These are phyloP conservation scores for Zeugodacus cucurbitae DNA, from an alignment of 1,140 invertebrate genomes.

Conservation along the genomic window DNA sequence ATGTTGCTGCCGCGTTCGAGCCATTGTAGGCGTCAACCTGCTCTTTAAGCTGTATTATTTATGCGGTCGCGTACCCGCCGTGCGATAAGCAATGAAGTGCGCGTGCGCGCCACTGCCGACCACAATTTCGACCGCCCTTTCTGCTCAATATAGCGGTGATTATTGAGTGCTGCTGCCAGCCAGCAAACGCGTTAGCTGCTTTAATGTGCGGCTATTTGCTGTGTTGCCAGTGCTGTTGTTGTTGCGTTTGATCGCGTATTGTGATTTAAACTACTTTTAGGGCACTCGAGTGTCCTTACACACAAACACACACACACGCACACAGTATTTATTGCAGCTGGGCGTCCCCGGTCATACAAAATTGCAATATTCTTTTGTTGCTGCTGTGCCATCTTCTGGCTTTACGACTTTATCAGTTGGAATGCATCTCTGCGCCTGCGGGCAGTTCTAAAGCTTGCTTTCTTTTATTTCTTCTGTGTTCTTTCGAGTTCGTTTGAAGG, in stretches of 20 bases:
- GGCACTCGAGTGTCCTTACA: constrained; percentile 46
- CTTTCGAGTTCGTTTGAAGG: background rate
- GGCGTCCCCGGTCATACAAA: background rate
- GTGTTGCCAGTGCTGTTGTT: background rate
- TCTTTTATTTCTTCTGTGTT: background rate
- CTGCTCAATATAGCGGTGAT: constrained; percentile 40
- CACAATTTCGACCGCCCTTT: constrained; percentile 25
- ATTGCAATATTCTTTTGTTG: constrained; percentile 19
- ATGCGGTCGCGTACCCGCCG: constrained; percentile 58
- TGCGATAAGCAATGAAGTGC: constrained; percentile 56
- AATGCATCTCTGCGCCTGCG: constrained; percentile 65
- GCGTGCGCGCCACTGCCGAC: background rate
- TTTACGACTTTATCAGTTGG: constrained; percentile 59
- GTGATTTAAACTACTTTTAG: constrained; percentile 63
- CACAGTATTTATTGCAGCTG: background rate
- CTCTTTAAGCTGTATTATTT: constrained; percentile 66
- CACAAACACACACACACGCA: background rate
- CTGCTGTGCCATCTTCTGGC: constrained; percentile 25
- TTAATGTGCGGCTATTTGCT: background rate
- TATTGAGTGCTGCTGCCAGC: constrained; percentile 12
- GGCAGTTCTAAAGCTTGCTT: constrained; percentile 43
- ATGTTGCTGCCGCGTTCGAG: background rate
- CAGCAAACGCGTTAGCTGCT: background rate
- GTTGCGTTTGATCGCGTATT: constrained; percentile 38
- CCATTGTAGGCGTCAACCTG: constrained; percentile 65